Evolutionary conservation across 2,113 vertebrate species (phyloP), one percentile per base, ranked within the genome.

Genomic region (Melanerpes formicivorus): DNA sequence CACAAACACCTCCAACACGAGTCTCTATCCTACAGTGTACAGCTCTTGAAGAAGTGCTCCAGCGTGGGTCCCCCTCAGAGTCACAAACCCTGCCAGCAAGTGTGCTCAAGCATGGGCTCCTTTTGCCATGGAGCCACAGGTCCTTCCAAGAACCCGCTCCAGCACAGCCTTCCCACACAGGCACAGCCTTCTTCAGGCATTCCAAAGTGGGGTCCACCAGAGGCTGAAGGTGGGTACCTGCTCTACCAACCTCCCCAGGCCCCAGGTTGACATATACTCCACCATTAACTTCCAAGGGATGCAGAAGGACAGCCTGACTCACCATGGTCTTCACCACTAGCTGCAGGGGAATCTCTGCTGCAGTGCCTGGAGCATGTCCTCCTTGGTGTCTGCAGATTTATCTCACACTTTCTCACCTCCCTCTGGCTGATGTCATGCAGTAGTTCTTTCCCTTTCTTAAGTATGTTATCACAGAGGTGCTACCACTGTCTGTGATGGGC

Each of bases 121-220:
- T 52, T 52, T 52, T 52, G 11, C 26, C 25, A 21, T 6, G 5
- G 70, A 4, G 13, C 21, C 29, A 76, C 21, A 21, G 71, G 26
- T 48, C 25, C n/a, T 27, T 18, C 18, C 65, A 55, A 16, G 22
- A 37, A 67, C 23, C 40, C 58, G 40, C 55, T 83, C 25, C 55
- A 79, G 40, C 1, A 0, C 6, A 32, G 16, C 9, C 30, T 32
- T 7, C 26, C 27, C 42, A 37, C 15, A 30, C 10, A 3, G 18
- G 9, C 46, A 72, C 52, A 37, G 14, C 30, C 25, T 58, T 32
- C 60, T 78, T 50, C 10, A 11, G 62, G 18, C 18, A 26, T 59
- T 18, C 50, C 19, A 18, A 2, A 52, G 50, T 3, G 50, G 50
- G 50, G 50, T 23, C 22, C 50, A 23, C 22, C 22, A 52, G 22